Base-by-base conservation (phyloP, 2,113 vertebrate species). In the Sarotherodon lohbergeri region DNA sequence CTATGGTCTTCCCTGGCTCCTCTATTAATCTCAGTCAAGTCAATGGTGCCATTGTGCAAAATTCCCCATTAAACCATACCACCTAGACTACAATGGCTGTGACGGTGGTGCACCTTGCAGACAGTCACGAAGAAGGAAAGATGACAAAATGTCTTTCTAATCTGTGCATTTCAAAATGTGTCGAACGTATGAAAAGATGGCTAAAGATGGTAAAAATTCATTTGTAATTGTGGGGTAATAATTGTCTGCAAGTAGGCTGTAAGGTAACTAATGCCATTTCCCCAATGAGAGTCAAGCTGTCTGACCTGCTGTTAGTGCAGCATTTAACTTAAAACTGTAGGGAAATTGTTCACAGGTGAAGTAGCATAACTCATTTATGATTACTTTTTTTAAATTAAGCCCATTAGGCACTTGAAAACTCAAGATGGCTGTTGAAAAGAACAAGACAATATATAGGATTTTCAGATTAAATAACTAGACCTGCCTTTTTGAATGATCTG, bases 21-120 rank as follows among this genome's bases (percentile, higher is more conserved):
- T 17, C 90, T 92, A 94, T 95, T 95, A 86, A 92, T 95, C 94
- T 94, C 89, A 90, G 91, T 91, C 90, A 90, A 94, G 89, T 94
- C 91, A 91, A 88, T 90, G 86, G 87, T 9, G 12, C 89, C 89
- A 93, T 89, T 95, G 92, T 94, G 82, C 46, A 83, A 86, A 92
- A 86, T 84, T 91, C 80, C 50, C 91, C 87, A 92, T 94, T 94
- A 95, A 87, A 90, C 82, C 10, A 8, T n/a, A 73, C 66, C 89
- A 88, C 88, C 88, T 90, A 82, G 43, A 86, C 63, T 56, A 94
- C 91, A 94, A 94, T 93, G 78, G 50, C 89, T 59, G 73, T 90
- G 92, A 91, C 89, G 92, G 50, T 24, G 85, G 8, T 9, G 87
- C 43, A 89, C 80, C 81, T 88, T 91, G 59, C 78, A 61, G 34